Evolutionary conservation across 92 coral and sea anemone species (phyloP).

Genomic region (Porites evermanni): DNA sequence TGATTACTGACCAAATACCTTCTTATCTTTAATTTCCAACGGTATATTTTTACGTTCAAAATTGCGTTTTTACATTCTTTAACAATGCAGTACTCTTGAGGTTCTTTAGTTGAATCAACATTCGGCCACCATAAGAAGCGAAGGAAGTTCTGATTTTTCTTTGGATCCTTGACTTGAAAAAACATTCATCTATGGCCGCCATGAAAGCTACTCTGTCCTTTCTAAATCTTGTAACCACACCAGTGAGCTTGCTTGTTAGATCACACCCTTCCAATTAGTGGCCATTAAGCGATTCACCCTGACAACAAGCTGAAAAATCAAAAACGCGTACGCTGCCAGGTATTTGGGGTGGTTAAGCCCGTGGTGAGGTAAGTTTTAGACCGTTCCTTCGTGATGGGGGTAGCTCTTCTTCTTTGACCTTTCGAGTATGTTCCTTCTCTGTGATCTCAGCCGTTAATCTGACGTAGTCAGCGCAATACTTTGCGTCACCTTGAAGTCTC

Average conservation of each 20-base stretch:
- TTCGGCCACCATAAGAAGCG: too few species aligned
- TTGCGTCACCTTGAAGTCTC: slow-evolving; percentile 29
- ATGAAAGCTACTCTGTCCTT: too few species aligned
- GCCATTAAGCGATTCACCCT: slow-evolving; percentile 51
- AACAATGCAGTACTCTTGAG: too few species aligned
- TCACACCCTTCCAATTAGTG: neutral
- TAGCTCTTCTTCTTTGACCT: slow-evolving; percentile 17
- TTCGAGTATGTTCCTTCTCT: slow-evolving; percentile 42
- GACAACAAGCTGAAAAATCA: neutral
- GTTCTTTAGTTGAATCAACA: too few species aligned
- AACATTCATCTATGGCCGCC: too few species aligned
- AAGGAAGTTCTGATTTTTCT: neutral
- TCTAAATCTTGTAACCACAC: too few species aligned
- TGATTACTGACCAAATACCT: too few species aligned
- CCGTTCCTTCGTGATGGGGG: slow-evolving; percentile 24
- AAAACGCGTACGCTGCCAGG: neutral
- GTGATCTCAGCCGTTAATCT: slow-evolving; percentile 45
- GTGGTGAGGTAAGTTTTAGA: slow-evolving; percentile 67
- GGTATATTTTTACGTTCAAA: too few species aligned
- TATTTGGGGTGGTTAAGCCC: slow-evolving; percentile 63
- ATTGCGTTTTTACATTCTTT: too few species aligned
- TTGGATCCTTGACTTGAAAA: neutral
- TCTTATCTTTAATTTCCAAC: too few species aligned
- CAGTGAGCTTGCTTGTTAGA: neutral
- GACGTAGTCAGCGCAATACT: slow-evolving; percentile 34